These are phyloP conservation scores for Saxidomus purpurata DNA, from an alignment of 1,140 invertebrate genomes.

Conservation along the genomic window DNA sequence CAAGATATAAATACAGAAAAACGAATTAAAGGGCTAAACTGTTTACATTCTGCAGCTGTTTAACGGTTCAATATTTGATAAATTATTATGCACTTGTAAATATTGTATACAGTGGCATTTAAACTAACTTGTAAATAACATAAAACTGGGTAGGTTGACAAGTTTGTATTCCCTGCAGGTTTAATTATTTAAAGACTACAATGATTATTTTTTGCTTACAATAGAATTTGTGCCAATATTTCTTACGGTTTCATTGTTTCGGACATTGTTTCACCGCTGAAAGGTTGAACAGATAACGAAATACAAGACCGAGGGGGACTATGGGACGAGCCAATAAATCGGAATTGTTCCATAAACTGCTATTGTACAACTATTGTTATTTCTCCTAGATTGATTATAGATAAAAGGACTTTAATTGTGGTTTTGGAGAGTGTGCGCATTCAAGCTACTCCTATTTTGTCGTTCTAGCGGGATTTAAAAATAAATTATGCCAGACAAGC, in stretches of 20 bases:
- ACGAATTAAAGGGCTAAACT: background rate
- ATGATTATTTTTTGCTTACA: slow-evolving; percentile 12
- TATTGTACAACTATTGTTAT: slow-evolving; percentile 35
- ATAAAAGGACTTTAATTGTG: slow-evolving; percentile 37
- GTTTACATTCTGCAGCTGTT: background rate
- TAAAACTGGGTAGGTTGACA: background rate
- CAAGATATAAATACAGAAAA: background rate
- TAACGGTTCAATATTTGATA: slow-evolving; percentile 9
- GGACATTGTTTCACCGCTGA: slow-evolving; percentile 30
- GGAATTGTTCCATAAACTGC: slow-evolving; percentile 45
- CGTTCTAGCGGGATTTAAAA: slow-evolving; percentile 37
- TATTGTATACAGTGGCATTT: slow-evolving; percentile 6
- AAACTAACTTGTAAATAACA: background rate
- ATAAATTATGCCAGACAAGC: slow-evolving; percentile 47
- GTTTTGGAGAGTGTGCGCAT: background rate
- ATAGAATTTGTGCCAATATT: slow-evolving; percentile 31
- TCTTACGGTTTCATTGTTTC: slow-evolving; percentile 4
- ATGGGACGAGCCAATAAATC: slow-evolving; percentile 39
- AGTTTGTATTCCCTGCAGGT: background rate
- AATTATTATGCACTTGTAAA: slow-evolving; percentile 12
- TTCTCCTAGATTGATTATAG: background rate
- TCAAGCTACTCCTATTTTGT: background rate
- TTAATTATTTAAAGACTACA: slow-evolving; percentile 22
- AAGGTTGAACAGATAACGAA: slow-evolving; percentile 8
- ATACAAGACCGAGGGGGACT: background rate